Base-by-base conservation (phyloP, 2,888 invertebrate genomes). In the Stratiomys singularior region DNA sequence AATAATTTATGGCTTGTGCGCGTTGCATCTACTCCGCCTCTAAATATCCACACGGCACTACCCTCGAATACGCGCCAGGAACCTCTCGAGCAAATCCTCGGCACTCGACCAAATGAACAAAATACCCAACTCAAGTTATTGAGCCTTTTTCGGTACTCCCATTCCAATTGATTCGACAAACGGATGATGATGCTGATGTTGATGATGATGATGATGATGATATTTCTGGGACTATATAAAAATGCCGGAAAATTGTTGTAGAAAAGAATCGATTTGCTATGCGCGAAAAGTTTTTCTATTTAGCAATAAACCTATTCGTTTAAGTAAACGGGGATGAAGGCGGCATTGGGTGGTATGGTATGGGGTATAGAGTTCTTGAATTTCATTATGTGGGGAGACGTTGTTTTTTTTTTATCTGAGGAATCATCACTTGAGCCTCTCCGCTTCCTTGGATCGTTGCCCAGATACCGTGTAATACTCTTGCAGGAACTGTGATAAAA, bases 251-350 rank as follows among this genome's bases (percentile, higher is more conserved):
- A 79, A 79, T 79, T 76, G 77, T 44, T 78, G 71, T 58, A 76
- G 77, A 56, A 15, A 58, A 37, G 9, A 74, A 74, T 74, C 74
- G 60, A 74, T 74, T 60, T 74, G 28, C 37, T 74, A 76, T 76
- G 77, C 74, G 69, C 69, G 60, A 69, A 77, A 79, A 79, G 74
- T 79, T 77, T 79, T 77, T 79, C 77, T 77, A 77, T 79, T 77
- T 77, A 52, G 77, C 46, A 63, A 46, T 69, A 18, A 58, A 60
- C 46, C 60, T 37, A 74, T 74, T 58, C 74, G 58, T 23, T 58
- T 56, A 13, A 37, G 7, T 66, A 21, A 13, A 44, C 1, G 18
- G 1, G 21, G 66, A 66, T 37, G 37, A 37, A 15, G 23, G 44
- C 13, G 23, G 60, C 21, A 60, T 56, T n/a, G n/a, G n/a, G n/a